A percentile compares a stretch with the other conserved stretches of the same genome.
Evolutionary conservation across 1,140 invertebrate species (phyloP).

Genomic region (Sinella curviseta): DNA sequence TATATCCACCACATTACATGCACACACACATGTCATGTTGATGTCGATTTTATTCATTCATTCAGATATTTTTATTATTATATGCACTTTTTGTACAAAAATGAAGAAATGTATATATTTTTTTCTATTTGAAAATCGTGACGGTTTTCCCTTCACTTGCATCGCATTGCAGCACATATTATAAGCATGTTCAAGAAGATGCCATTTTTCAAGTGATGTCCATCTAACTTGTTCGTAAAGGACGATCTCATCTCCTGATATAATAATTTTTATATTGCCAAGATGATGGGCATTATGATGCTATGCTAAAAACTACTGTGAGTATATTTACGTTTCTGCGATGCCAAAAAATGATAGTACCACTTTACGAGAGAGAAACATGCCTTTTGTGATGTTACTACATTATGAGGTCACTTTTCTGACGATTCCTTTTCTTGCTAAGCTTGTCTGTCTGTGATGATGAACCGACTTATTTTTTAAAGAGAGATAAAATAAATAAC

Average conservation of each 20-base stretch:
- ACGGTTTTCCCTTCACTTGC: conserved; percentile 7
- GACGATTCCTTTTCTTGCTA: neutral
- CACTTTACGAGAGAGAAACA: neutral
- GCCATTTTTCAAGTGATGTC: too few species aligned
- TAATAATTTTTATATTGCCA: neutral
- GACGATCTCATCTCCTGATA: neutral
- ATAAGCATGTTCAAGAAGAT: too few species aligned
- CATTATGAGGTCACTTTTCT: neutral
- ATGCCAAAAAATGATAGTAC: neutral
- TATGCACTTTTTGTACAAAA: neutral
- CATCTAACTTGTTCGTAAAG: neutral
- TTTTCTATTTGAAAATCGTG: conserved; percentile 4
- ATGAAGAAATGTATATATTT: neutral
- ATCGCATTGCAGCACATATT: neutral
- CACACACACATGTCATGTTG: neutral
- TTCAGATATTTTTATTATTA: neutral
- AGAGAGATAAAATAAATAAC: too few species aligned
- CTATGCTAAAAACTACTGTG: too few species aligned
- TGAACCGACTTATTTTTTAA: neutral
- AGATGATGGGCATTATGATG: too few species aligned
- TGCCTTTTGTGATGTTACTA: neutral
- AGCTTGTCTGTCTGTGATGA: neutral
- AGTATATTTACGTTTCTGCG: too few species aligned
- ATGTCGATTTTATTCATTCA: neutral
- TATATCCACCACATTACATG: too few species aligned